Conservation (phyloP, 2,113 vertebrate species). For the Astatoreochromis straeleni region DNA sequence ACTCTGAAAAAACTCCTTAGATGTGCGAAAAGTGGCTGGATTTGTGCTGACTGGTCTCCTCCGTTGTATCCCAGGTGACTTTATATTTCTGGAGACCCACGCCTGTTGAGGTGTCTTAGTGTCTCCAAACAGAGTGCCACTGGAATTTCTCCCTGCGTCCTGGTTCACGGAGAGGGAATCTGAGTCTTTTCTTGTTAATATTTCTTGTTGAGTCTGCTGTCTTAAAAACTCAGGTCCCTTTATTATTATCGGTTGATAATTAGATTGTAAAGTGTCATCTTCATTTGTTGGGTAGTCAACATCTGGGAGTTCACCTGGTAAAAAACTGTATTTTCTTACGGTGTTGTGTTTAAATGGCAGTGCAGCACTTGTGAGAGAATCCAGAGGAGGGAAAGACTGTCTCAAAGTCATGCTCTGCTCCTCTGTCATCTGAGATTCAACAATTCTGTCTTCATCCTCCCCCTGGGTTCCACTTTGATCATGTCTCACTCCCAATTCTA, state of each 20-base stretch:
- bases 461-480: neutral
- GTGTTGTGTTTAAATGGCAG: neutral
- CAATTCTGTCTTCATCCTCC: neutral
- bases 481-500: conserved; percentile 26
- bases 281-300: conserved; percentile 45
- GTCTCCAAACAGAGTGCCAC: neutral
- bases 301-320: conserved; percentile 33
- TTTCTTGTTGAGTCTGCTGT: neutral
- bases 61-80: conserved; percentile 43
- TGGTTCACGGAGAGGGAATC: neutral
- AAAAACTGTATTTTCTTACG: neutral
- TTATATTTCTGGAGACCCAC: conserved; percentile 28
- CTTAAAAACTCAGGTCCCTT: neutral
- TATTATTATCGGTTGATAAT: neutral
- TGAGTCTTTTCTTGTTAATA: neutral
- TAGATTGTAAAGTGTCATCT: neutral
- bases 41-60: conserved; percentile 30
- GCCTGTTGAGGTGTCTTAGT: neutral
- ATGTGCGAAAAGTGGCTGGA: neutral
- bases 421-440: neutral
- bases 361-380: neutral
- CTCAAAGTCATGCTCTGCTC: conserved; percentile 25
- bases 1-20: neutral
- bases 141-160: neutral
- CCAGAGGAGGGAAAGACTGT: neutral